phyloP scores from a whole-genome alignment of 2,888 invertebrate genomes.

The Thereva unica region DNA sequence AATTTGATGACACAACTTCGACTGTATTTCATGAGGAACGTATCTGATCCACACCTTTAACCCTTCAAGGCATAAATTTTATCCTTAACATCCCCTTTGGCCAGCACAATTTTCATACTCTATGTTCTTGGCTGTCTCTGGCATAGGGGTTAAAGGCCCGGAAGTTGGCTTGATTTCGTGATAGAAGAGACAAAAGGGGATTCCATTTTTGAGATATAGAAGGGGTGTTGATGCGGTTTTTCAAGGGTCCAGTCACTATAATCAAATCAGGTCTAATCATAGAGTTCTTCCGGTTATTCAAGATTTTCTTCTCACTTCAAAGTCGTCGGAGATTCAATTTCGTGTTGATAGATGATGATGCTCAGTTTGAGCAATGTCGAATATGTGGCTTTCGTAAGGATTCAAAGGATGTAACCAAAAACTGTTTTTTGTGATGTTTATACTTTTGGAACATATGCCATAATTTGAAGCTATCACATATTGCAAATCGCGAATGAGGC shows the following conservation, averaged over 20 bases:
- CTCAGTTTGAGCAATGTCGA: too few relatives aligned
- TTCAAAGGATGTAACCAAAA: too few relatives aligned
- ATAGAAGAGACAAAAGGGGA: conserved; percentile 17
- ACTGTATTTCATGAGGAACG: conserved; percentile 26
- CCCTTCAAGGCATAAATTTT: conserved; percentile 17
- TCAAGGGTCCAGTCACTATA: conserved; percentile 4
- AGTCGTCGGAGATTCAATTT: not conserved
- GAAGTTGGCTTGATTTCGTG: conserved; percentile 19
- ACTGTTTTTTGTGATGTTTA: too few relatives aligned
- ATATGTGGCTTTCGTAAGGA: too few relatives aligned
- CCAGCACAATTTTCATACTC: conserved; percentile 27
- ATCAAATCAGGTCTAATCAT: conserved; percentile 27
- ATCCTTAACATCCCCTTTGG: conserved; percentile 1
- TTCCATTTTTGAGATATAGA: not conserved
- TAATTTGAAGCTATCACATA: too few relatives aligned
- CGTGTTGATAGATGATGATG: not conserved
- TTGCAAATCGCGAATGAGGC: too few relatives aligned
- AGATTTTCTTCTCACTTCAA: not conserved
- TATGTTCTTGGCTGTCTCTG: not conserved
- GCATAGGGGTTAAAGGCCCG: conserved; percentile 18
- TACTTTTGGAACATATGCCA: too few relatives aligned
- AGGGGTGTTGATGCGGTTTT: not conserved
- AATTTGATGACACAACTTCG: conserved; percentile 32
- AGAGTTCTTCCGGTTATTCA: conserved; percentile 1
- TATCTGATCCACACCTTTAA: conserved; percentile 14